Evolutionary conservation across 1,140 invertebrate genomes (phyloP).

Genomic region (Fopius arisanus): DNA sequence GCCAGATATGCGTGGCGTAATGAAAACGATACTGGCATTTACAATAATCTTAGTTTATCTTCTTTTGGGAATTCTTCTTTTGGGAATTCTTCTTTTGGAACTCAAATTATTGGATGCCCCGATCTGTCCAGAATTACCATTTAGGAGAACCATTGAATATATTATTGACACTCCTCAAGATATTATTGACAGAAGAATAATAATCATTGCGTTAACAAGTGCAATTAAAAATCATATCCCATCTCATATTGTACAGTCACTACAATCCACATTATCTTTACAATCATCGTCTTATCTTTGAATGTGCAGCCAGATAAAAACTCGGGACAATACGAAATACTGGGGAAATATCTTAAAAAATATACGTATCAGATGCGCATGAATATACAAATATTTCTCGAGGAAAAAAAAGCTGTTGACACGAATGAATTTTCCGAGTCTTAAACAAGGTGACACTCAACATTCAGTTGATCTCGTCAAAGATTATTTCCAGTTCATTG

Average conservation of each 20-base stretch:
- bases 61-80: background rate
- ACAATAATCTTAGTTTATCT: conserved; percentile 1
- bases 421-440: background rate
- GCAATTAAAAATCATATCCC: too few species aligned
- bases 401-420: too few species aligned
- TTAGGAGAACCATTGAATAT: background rate
- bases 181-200: too few species aligned
- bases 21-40: conserved; percentile 33
- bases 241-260: background rate
- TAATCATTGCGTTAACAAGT: too few species aligned
- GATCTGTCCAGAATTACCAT: background rate
- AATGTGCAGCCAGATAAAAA: background rate
- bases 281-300: background rate
- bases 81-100: too few species aligned
- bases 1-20: conserved; percentile 26
- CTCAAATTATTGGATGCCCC: background rate
- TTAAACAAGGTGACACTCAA: background rate
- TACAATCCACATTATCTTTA: background rate
- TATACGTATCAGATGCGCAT: background rate
- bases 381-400: background rate
- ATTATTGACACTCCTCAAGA: too few species aligned
- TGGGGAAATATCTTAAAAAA: background rate
- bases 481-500: too few species aligned
- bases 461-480: too few species aligned
- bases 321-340: background rate